Evolutionary conservation across 2,113 vertebrate species (phyloP), one percentile per base, ranked within the genome.

Genomic region (Promerops cafer): DNA sequence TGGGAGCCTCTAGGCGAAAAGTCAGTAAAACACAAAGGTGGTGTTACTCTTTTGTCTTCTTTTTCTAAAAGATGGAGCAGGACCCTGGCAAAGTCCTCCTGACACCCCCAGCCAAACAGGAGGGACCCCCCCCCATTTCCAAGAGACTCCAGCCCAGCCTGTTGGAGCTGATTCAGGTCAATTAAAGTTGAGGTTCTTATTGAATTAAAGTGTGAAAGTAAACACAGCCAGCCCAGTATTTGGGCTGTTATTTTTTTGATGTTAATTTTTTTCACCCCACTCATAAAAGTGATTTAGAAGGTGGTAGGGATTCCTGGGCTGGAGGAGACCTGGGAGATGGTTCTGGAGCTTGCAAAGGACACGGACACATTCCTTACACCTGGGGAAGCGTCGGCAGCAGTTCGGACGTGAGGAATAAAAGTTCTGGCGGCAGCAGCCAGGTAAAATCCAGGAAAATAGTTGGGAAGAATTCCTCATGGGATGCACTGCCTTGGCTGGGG

Each of bases 171-270:
- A 71, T 70, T 84, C 91, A 81, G 69, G 49, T 63, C 89, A 75
- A 79, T 94, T 75, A 56, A 89, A 92, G 49, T 37, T 7, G 39
- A 80, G 44, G n/a, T 6, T 89, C 94, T 89, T 93, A 94, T 53
- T 92, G 89, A 92, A 91, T 87, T 92, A 19, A 92, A 92, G 87
- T 78, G 77, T 94, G 87, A 91, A 90, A 83, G 61, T 45, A 82
- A 83, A 83, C 26, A 54, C 17, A 84, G 47, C 64, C 94, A 89
- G 83, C 42, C 47, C 76, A 24, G 68, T 22, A 63, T 85, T 79
- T 5, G 1, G 52, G 4, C 71, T 72, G 54, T 7, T 64, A 5
- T 70, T 72, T 85, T 78, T 57, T 28, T 54, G 3, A 74, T 50
- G 39, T 37, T 82, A 76, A 90, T 70, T 90, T 92, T 92, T 91